A percentile compares a stretch with the other conserved stretches of the same genome.
Conservation (phyloP, 2,888 invertebrate genomes). For the Aphodius sticticus region DNA sequence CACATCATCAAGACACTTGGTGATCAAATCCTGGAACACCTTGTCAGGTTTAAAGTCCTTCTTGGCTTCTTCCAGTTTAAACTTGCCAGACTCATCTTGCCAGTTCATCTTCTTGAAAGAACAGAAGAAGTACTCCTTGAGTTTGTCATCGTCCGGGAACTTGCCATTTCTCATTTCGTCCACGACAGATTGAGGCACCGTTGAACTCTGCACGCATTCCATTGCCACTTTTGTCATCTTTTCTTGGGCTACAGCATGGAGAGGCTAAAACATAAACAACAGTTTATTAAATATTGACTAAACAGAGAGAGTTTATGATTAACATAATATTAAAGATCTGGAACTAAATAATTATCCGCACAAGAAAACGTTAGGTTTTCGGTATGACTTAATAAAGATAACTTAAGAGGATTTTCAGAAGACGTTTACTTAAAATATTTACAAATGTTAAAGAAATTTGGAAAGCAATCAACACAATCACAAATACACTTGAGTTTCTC, state of each 20-base stretch:
- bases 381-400: too few species aligned
- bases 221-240: background rate
- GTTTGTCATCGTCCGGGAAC: background rate
- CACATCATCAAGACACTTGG: conserved; percentile 44
- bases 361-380: too few species aligned
- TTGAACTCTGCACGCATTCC: background rate
- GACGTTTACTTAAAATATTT: too few species aligned
- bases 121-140: conserved; percentile 15
- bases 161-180: conserved; percentile 17
- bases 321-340: too few species aligned
- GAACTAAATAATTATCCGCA: too few species aligned
- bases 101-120: conserved; percentile 20
- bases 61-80: conserved; percentile 50
- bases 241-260: background rate
- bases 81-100: conserved; percentile 12
- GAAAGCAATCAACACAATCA: too few species aligned
- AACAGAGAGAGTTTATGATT: too few species aligned
- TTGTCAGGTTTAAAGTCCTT: conserved; percentile 58
- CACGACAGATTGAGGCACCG: conserved; percentile 38
- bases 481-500: too few species aligned
- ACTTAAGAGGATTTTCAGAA: too few species aligned
- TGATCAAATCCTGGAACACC: conserved; percentile 58
- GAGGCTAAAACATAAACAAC: background rate
- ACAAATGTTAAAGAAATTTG: too few species aligned
- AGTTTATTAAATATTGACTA: background rate